Conservation (phyloP, 2,797 vertebrate species). For the Cetoscarus ocellatus region DNA sequence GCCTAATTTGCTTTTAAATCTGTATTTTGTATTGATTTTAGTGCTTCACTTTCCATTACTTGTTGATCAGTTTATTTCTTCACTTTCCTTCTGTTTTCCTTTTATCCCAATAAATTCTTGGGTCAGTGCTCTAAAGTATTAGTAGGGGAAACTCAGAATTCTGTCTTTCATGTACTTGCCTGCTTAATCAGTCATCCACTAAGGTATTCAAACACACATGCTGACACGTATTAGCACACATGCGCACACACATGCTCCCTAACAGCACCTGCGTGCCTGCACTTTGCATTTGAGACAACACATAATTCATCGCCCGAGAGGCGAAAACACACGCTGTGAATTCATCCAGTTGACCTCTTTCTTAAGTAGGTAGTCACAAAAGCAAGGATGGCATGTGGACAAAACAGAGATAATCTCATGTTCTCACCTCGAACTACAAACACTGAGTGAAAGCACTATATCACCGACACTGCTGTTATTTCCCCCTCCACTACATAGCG, state of each 20-base stretch:
- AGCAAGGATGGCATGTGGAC: constrained; percentile 55
- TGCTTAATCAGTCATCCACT: constrained; percentile 71
- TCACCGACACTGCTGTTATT: constrained; percentile 42
- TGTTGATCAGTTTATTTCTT: no score
- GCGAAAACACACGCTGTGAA: constrained; percentile 67
- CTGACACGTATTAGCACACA: constrained; percentile 10
- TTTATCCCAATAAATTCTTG: no score
- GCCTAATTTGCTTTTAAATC: no score
- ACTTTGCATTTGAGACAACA: constrained; percentile 70
- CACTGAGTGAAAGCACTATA: constrained; percentile 44
- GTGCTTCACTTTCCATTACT: no score
- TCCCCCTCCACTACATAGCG: constrained; percentile 31
- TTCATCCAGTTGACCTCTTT: constrained; percentile 80
- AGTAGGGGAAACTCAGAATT: no score
- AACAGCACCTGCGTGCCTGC: constrained; percentile 73
- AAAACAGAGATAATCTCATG: constrained; percentile 59
- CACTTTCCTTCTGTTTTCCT: no score
- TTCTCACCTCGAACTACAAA: constrained; percentile 44
- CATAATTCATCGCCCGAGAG: constrained; percentile 74
- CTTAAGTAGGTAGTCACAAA: constrained; percentile 71
- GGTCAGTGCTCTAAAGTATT: no score
- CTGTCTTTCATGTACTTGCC: constrained; percentile 54
- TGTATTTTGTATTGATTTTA: no score
- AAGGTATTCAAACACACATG: constrained; percentile 57
- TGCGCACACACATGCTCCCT: constrained; percentile 40